These are phyloP conservation scores for Montipora capricornis DNA, from an alignment of 64 coral and sea anemone species.

Conservation along the genomic window DNA sequence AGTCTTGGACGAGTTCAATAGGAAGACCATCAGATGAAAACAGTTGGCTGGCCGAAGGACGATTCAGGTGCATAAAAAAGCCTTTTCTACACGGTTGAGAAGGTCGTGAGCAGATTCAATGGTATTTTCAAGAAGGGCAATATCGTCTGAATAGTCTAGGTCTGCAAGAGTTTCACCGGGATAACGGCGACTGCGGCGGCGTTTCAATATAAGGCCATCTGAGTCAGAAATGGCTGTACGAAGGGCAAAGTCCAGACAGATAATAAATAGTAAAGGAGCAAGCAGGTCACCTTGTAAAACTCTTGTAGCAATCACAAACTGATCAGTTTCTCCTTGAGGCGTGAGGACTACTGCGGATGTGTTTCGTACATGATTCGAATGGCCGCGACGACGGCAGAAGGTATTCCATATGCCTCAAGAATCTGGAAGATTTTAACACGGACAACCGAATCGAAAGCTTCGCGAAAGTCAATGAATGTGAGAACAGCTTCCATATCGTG, in stretches of 20 bases:
- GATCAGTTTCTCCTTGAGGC: not conserved
- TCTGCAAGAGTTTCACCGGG: not conserved
- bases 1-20: not conserved
- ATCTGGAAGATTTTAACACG: not conserved
- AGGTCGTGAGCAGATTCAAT: not conserved
- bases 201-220: not conserved
- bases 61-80: not conserved
- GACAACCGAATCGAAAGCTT: not conserved
- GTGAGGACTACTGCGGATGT: not conserved
- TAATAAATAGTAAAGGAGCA: not conserved
- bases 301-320: not conserved
- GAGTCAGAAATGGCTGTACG: not conserved
- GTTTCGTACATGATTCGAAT: not conserved
- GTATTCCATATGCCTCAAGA: not conserved
- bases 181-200: not conserved
- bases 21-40: not conserved
- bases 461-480: not conserved
- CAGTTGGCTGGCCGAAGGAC: not conserved
- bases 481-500: too few species aligned
- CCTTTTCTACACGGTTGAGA: not conserved
- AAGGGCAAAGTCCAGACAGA: constrained; percentile 13
- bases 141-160: constrained; percentile 1
- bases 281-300: not conserved
- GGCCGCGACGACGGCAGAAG: not conserved
- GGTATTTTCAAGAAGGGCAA: not conserved